Conservation (phyloP, 2,797 vertebrate species). For the Bovichtus variegatus region DNA sequence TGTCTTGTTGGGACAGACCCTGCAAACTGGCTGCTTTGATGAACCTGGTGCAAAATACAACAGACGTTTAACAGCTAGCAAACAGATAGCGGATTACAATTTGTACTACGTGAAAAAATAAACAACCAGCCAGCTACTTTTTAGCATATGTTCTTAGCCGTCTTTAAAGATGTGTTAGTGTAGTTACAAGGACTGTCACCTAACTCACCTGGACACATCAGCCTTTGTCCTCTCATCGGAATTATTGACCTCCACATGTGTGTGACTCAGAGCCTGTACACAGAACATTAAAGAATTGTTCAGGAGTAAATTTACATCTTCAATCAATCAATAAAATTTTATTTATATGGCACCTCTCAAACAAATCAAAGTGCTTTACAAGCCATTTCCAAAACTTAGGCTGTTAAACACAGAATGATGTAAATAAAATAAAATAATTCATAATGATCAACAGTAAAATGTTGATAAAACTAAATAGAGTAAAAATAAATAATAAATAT, state of each 20-base stretch:
- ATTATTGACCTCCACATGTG: slow-evolving; percentile 89
- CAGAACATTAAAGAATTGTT: slow-evolving; percentile 25
- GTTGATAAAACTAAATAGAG: too few relatives aligned
- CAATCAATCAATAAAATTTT: too few relatives aligned
- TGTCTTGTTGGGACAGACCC: slow-evolving; percentile 93
- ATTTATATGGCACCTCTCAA: too few relatives aligned
- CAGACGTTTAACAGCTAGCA: background rate
- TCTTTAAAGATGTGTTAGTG: background rate
- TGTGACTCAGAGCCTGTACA: slow-evolving; percentile 93
- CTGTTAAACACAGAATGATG: too few relatives aligned
- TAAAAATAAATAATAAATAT: too few relatives aligned
- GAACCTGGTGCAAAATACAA: slow-evolving; percentile 85
- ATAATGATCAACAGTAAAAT: too few relatives aligned
- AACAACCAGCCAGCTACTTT: background rate
- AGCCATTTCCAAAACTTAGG: too few relatives aligned
- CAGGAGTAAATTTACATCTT: background rate
- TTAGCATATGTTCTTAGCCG: background rate
- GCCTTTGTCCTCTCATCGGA: slow-evolving; percentile 90
- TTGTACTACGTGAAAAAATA: background rate
- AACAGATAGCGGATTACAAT: background rate
- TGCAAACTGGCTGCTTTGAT: slow-evolving; percentile 94
- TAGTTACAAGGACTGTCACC: background rate
- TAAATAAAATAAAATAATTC: too few relatives aligned
- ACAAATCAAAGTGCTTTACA: too few relatives aligned
- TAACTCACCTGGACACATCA: slow-evolving; percentile 91